These are phyloP conservation scores for Sebastes vulpes DNA, from an alignment of 2,797 vertebrate species.

Conservation along the genomic window DNA sequence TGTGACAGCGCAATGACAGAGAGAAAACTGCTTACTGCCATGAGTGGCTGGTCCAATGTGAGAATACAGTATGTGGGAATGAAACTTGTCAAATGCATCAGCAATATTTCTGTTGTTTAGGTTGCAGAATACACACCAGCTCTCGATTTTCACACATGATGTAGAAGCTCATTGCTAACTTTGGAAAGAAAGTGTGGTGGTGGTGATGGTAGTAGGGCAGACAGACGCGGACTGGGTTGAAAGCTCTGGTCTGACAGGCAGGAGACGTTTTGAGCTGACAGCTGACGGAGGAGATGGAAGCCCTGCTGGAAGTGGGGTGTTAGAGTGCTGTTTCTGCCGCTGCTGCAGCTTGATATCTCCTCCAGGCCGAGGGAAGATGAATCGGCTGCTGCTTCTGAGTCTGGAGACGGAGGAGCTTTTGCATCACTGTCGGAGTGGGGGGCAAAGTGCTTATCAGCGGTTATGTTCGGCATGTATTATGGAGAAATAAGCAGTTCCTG, in stretches of 20 bases:
- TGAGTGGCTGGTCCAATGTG: conserved; percentile 6
- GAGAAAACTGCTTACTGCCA: conserved; percentile 51
- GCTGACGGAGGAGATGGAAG: conserved; percentile 77
- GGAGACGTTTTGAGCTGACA: conserved; percentile 69
- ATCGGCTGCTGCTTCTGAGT: conserved; percentile 49
- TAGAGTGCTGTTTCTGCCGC: conserved; percentile 39
- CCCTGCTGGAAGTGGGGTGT: conserved; percentile 48
- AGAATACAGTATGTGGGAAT: conserved; percentile 32
- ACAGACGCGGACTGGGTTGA: conserved; percentile 31
- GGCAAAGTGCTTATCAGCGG: conserved; percentile 47
- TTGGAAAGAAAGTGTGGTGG: conserved; percentile 12
- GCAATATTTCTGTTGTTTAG: conserved; percentile 45
- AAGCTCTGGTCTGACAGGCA: conserved; percentile 56
- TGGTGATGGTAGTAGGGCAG: conserved; percentile 15
- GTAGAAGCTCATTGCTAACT: conserved; percentile 32
- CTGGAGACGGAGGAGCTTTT: conserved; percentile 45
- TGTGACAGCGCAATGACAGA: conserved; percentile 41
- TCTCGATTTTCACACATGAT: conserved; percentile 17
- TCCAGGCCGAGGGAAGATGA: conserved; percentile 58
- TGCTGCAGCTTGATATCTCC: conserved; percentile 67
- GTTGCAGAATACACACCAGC: conserved; percentile 22
- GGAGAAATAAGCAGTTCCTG: conserved; percentile 48
- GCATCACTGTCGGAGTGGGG: conserved; percentile 8
- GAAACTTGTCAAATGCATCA: conserved; percentile 43
- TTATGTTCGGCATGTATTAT: conserved; percentile 40